phyloP scores from a whole-genome alignment of 2,113 vertebrate genomes.

The Paradisaea rubra region DNA sequence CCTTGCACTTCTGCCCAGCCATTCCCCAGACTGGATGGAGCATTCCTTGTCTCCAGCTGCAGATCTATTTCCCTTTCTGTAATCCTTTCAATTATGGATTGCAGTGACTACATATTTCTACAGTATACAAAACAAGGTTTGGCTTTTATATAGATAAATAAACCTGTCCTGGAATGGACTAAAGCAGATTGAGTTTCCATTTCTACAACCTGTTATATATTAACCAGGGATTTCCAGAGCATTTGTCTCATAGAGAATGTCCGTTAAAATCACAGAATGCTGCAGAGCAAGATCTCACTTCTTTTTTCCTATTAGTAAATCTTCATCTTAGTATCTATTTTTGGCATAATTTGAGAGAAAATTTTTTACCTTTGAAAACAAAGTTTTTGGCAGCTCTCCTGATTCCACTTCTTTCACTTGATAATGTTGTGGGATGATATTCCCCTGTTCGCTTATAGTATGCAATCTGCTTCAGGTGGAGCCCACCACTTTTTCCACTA shows the following conservation, averaged over 20 bases:
- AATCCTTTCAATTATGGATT: not conserved
- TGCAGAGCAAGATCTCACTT: not conserved
- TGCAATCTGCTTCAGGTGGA: slow-evolving; percentile 75
- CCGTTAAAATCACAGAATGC: not conserved
- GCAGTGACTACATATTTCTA: not conserved
- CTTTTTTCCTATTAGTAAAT: not conserved
- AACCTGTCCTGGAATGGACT: not conserved
- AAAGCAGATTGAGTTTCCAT: not conserved
- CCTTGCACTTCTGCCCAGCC: not conserved
- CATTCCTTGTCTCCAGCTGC: not conserved
- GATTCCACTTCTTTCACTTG: slow-evolving; percentile 76
- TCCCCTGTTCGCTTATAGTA: slow-evolving; percentile 71
- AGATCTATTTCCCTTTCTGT: not conserved
- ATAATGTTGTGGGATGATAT: slow-evolving; percentile 69
- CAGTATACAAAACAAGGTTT: not conserved
- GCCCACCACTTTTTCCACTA: slow-evolving; percentile 71
- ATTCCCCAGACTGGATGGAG: accelerated
- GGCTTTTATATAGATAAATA: not conserved
- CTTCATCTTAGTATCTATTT: not conserved
- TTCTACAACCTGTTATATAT: not conserved
- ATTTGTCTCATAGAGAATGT: not conserved
- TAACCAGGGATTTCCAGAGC: not conserved
- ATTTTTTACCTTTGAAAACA: slow-evolving; percentile 67
- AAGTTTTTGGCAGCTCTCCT: slow-evolving; percentile 77
- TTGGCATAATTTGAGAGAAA: not conserved